Evolutionary conservation across 2,113 vertebrate species (phyloP).

Genomic region (Leptobrachium ailaonicum): DNA sequence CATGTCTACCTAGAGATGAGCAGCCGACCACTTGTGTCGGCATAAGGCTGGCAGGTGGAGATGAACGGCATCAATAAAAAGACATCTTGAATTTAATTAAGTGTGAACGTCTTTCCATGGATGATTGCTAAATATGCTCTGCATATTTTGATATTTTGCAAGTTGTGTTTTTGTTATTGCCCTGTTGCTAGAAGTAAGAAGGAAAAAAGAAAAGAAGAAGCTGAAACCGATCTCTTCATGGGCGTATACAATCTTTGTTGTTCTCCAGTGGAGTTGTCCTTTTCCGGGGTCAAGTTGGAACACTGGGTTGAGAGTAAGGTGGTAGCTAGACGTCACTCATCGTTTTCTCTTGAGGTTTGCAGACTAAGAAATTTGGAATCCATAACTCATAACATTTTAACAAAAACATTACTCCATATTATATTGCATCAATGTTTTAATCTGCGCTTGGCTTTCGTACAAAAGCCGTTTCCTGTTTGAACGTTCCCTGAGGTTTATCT

Average conservation of each 20-base stretch:
- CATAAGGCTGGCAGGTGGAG: neutral
- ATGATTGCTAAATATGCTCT: slow-evolving; percentile 24
- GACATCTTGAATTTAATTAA: slow-evolving; percentile 37
- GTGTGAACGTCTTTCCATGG: slow-evolving; percentile 18
- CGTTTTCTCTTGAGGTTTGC: slow-evolving; percentile 11
- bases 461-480: slow-evolving; percentile 32
- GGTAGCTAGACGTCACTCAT: slow-evolving; percentile 44
- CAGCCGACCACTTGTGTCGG: neutral
- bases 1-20: neutral
- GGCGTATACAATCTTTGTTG: slow-evolving; percentile 23
- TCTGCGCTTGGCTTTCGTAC: slow-evolving; percentile 13
- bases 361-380: slow-evolving; percentile 33
- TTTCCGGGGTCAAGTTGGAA: slow-evolving; percentile 40
- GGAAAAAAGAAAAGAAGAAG: neutral
- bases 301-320: slow-evolving; percentile 18
- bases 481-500: slow-evolving; percentile 21
- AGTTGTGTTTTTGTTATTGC: slow-evolving; percentile 17
- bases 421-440: slow-evolving; percentile 38
- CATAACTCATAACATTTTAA: slow-evolving; percentile 44
- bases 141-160: slow-evolving; percentile 20
- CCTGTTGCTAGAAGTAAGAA: slow-evolving; percentile 9
- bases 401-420: slow-evolving; percentile 40
- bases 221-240: slow-evolving; percentile 33
- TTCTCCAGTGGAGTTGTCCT: slow-evolving; percentile 34
- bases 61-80: slow-evolving; percentile 23